Evolutionary conservation across 2,888 invertebrate genomes (phyloP).

Genomic region (Panzeria rudis): DNA sequence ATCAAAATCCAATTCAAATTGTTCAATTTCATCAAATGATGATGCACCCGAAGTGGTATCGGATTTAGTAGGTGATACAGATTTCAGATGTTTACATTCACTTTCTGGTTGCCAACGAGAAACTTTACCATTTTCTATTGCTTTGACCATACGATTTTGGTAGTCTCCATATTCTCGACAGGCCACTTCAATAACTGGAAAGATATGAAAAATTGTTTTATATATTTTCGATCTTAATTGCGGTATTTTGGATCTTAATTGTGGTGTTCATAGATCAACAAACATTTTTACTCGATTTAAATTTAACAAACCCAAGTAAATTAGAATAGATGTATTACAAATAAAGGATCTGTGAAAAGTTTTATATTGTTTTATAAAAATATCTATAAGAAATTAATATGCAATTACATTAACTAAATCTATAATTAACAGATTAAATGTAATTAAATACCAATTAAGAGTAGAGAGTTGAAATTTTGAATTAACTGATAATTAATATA

Average conservation of each 20-base stretch:
- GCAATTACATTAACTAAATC: neutral
- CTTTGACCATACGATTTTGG: slow-evolving; percentile 88
- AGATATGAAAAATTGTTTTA: neutral
- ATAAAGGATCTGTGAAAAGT: neutral
- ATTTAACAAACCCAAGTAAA: neutral
- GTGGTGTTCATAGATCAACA: too few relatives aligned
- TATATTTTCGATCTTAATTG: too few relatives aligned
- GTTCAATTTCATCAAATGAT: slow-evolving; percentile 76
- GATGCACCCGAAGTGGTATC: slow-evolving; percentile 81
- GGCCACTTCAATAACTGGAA: slow-evolving; percentile 91
- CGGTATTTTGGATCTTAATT: too few relatives aligned
- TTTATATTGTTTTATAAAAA: neutral
- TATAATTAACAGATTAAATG: neutral
- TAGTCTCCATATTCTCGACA: slow-evolving; percentile 91
- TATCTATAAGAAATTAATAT: neutral
- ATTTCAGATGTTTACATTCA: slow-evolving; percentile 57
- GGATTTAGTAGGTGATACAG: slow-evolving; percentile 77
- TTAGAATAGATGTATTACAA: neutral
- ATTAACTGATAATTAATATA: slow-evolving; percentile 28
- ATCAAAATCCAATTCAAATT: slow-evolving; percentile 83
- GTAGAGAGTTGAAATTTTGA: neutral
- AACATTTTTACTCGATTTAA: too few relatives aligned
- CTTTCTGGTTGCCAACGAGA: slow-evolving; percentile 84
- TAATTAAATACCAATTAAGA: neutral
- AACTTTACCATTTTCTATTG: slow-evolving; percentile 87